Base-by-base conservation (phyloP, 2,113 vertebrate genomes). In the Podarcis raffonei region DNA sequence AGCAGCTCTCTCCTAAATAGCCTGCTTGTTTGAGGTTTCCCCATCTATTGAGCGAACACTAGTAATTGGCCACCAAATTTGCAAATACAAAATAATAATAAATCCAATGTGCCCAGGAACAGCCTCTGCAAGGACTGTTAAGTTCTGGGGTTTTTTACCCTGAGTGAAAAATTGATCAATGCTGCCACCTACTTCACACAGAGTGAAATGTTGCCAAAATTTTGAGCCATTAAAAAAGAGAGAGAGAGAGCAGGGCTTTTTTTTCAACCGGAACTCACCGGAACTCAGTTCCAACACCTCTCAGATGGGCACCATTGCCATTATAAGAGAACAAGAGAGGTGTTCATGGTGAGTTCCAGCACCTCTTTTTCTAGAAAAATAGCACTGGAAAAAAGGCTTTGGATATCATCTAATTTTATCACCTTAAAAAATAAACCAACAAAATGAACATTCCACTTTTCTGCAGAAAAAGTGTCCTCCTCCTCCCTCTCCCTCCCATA, bases 161-260 rank as follows among this genome's bases (percentile, higher is more conserved):
- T 25, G 11, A 88, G 89, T 89, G 90, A 96, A 96, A 98, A 94
- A 92, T 84, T 95, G 94, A 87, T 90, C 91, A 77, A 97, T 95
- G 95, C 96, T 97, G 97, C 97, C 96, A 97, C 92, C 97, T 97
- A 95, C 91, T 69, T 92, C 15, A 80, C 89, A 42, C 0, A 0
- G 42, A 66, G 79, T 91, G 95, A 91, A 96, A 18, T 20, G 18
- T 95, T 92, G 25, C 92, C 87, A 66, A 2, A 79, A 18, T 8
- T 35, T 20, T 35, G n/a, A 5, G 0, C 1, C 6, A 88, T 88
- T 62, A 48, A 48, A 48, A 48, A 7, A 42, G 1, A 6, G 39
- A 42, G 42, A 42, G 42, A 48, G 8, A 48, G 42, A 48, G 30
- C 11, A 37, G 48, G 11, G 48, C 48, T 53, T 53, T 53, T 53